These are phyloP conservation scores for Microplitis manilae DNA, from an alignment of 2,888 invertebrate species.

Conservation along the genomic window DNA sequence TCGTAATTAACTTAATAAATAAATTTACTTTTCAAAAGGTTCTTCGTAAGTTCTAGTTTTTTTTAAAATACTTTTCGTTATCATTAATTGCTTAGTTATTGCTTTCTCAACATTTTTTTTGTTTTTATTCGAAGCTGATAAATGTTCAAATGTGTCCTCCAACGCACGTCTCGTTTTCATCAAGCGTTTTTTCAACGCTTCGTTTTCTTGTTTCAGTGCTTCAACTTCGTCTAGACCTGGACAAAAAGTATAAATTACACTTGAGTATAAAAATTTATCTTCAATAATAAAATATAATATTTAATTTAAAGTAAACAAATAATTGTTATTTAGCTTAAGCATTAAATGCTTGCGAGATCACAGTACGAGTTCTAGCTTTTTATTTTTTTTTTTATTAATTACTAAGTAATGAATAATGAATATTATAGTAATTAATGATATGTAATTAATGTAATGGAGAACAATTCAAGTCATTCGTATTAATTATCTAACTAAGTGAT, in stretches of 20 bases:
- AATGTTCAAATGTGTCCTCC: conserved; percentile 83
- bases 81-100: conserved; percentile 73
- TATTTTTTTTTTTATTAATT: neutral
- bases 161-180: conserved; percentile 82
- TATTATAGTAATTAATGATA: neutral
- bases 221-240: conserved; percentile 70
- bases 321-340: conserved; percentile 6
- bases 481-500: neutral
- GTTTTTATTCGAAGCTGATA: conserved; percentile 83
- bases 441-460: neutral
- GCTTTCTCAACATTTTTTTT: conserved; percentile 88
- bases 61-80: conserved; percentile 67
- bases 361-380: conserved; percentile 23
- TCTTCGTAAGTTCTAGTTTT: conserved; percentile 69
- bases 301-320: conserved; percentile 10
- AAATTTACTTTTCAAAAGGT: conserved; percentile 59
- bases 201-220: conserved; percentile 78
- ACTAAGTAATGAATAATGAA: neutral
- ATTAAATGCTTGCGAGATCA: neutral
- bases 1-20: neutral
- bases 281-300: neutral
- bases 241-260: conserved; percentile 9
- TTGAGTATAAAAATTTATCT: neutral
- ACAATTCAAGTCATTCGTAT: neutral
- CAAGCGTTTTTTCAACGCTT: conserved; percentile 80